Evolutionary conservation across 2,113 vertebrate genomes (phyloP).

Genomic region (Pogonocichla stellata): DNA sequence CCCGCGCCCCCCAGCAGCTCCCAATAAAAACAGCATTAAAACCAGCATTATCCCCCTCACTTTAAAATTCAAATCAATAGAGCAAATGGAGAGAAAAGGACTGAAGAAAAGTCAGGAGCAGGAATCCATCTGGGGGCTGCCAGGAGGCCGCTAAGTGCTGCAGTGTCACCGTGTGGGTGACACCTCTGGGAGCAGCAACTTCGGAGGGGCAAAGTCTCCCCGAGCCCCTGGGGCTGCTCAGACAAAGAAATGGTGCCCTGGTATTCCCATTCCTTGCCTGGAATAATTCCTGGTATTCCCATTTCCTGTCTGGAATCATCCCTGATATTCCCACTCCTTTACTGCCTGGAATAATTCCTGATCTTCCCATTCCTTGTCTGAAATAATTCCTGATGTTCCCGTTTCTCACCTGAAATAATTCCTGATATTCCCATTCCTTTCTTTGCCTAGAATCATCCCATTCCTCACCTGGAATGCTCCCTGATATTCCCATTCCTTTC

Average conservation of each 20-base stretch:
- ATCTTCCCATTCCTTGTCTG: too few species aligned
- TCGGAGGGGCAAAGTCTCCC: neutral
- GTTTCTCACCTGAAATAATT: too few species aligned
- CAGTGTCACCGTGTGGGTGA: neutral
- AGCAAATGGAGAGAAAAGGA: conserved; percentile 6
- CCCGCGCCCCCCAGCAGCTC: neutral
- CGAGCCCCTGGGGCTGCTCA: neutral
- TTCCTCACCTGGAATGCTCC: too few species aligned
- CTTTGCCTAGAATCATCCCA: too few species aligned
- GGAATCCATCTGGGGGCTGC: neutral
- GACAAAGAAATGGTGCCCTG: rapidly evolving
- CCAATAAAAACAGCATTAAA: neutral
- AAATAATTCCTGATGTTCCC: too few species aligned
- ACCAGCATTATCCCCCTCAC: neutral
- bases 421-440: too few species aligned
- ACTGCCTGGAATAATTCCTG: too few species aligned
- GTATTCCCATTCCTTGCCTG: rapidly evolving
- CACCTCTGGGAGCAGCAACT: neutral
- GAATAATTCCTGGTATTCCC: too few species aligned
- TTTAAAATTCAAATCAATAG: conserved; percentile 30
- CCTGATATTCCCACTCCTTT: too few species aligned
- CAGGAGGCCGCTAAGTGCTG: conserved; percentile 16
- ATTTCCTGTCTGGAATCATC: too few species aligned
- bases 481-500: too few species aligned
- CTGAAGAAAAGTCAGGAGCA: neutral